Evolutionary conservation across 2,113 vertebrate genomes (phyloP).

Genomic region (Pongo pygmaeus): DNA sequence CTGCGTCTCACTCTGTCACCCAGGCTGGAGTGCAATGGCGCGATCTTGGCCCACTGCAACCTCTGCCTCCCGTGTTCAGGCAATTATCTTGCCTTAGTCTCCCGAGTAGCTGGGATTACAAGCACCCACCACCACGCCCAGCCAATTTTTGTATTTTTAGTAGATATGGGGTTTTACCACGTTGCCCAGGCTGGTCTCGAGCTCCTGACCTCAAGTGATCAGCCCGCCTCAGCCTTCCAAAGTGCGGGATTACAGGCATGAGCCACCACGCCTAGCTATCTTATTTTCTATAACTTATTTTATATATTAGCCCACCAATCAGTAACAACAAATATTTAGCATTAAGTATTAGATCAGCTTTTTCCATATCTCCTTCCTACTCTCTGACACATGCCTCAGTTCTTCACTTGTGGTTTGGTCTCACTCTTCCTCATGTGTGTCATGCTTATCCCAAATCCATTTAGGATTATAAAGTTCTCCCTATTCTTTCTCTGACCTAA

Average conservation of each 20-base stretch:
- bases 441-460: not conserved
- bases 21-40: too few relatives aligned
- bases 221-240: too few relatives aligned
- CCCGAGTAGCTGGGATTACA: too few relatives aligned
- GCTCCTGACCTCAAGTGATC: too few relatives aligned
- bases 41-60: too few relatives aligned
- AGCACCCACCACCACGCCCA: rapidly evolving
- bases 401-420: not conserved
- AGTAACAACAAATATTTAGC: not conserved
- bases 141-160: too few relatives aligned
- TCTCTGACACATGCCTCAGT: not conserved
- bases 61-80: too few relatives aligned
- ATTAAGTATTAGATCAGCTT: not conserved
- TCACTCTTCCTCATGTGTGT: not conserved
- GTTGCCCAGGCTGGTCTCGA: too few relatives aligned
- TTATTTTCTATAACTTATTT: not conserved
- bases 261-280: not conserved
- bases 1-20: too few relatives aligned
- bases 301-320: not conserved
- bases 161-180: too few relatives aligned
- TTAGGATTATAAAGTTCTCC: not conserved
- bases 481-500: not conserved
- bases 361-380: not conserved
- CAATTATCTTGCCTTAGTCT: too few relatives aligned
- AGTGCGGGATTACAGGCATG: too few relatives aligned